These are phyloP conservation scores for fruit fly (Drosophila melanogaster) DNA, from an alignment of 1,140 invertebrate genomes.

Conservation along the genomic window Release_6_plus_ISO1_MT NT_033777.3:30069501-30070000, in stretches of 20 bases:
- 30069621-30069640: conserved; percentile 8
- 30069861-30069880: conserved; percentile 75
- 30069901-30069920: conserved; percentile 79
- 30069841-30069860: conserved; percentile 12
- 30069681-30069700: conserved; percentile 69
- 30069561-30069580: conserved; percentile 81
- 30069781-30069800: conserved; percentile 82
- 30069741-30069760: conserved; percentile 40
- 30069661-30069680: conserved; percentile 77
- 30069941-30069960: conserved; percentile 25
- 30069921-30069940: conserved; percentile 41
- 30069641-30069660: conserved; percentile 15
- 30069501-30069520: conserved; percentile 64
- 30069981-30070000: conserved; percentile 78
- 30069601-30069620: conserved; percentile 72
- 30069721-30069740: conserved; percentile 74
- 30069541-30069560: conserved; percentile 79
- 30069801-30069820: conserved; percentile 83
- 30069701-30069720: conserved; percentile 78
- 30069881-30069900: conserved; percentile 83
- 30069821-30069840: conserved; percentile 74
- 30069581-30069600: conserved; percentile 83
- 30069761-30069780: conserved; percentile 64
- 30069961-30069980: conserved; percentile 73
- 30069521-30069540: conserved; percentile 32